Conservation (phyloP, 2,797 vertebrate species). For the Morus bassanus region DNA sequence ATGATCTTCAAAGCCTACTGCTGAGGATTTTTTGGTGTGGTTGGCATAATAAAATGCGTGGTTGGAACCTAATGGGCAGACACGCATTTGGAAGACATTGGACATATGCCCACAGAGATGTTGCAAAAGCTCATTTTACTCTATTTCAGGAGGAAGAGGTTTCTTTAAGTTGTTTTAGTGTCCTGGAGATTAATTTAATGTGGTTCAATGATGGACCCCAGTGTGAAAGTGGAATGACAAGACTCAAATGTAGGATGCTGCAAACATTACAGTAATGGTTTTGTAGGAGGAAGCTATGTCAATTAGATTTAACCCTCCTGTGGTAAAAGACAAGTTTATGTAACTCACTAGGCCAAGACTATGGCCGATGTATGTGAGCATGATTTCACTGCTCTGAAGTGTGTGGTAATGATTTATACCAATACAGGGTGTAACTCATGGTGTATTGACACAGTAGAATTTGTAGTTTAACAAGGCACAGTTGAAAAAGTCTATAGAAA, state of each 20-base stretch:
- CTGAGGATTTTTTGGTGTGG: not conserved
- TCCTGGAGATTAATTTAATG: not conserved
- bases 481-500: not conserved
- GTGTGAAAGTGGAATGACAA: not conserved
- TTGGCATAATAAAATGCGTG: not conserved
- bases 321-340: not conserved
- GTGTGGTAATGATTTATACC: not conserved
- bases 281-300: not conserved
- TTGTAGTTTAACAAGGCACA: not conserved
- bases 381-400: not conserved
- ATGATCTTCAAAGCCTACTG: not conserved
- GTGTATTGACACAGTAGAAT: not conserved
- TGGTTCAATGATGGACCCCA: not conserved
- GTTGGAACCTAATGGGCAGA: not conserved
- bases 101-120: not conserved
- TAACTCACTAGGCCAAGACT: not conserved
- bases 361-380: fast-evolving
- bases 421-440: not conserved
- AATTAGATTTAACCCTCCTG: not conserved
- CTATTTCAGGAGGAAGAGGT: not conserved
- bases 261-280: not conserved
- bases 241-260: not conserved
- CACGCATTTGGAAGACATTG: not conserved
- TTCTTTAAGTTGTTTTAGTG: not conserved
- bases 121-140: not conserved